phyloP scores from a whole-genome alignment of 2,888 invertebrate genomes.

The Drosophila mettleri region DNA sequence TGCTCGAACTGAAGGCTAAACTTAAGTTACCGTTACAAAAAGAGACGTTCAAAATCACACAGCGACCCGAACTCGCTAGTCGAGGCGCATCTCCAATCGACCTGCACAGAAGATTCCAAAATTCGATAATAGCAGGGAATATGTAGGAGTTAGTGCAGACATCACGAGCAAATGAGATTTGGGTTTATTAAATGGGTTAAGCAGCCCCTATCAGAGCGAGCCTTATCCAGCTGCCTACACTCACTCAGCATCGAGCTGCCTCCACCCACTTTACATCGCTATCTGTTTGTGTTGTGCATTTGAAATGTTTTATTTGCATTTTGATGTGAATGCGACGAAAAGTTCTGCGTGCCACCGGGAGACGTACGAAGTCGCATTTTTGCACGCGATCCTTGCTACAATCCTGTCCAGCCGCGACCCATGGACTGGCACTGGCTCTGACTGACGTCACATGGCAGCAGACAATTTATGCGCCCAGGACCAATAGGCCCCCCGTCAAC shows the following conservation, averaged over 20 bases:
- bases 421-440: conserved; percentile 38
- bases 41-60: conserved; percentile 12
- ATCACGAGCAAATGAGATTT: not conserved
- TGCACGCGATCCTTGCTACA: conserved; percentile 76
- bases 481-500: conserved; percentile 37
- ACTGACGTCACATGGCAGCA: conserved; percentile 70
- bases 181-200: conserved; percentile 10
- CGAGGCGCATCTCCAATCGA: not conserved
- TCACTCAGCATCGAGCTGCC: not conserved
- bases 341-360: conserved; percentile 57
- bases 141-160: not conserved
- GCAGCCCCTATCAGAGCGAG: not conserved
- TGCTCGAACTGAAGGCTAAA: conserved; percentile 34
- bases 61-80: not conserved
- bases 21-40: conserved; percentile 35
- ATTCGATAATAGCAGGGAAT: too few relatives aligned
- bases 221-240: conserved; percentile 13
- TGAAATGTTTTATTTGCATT: conserved; percentile 81
- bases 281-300: conserved; percentile 59
- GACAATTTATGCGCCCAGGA: conserved; percentile 70
- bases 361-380: conserved; percentile 79
- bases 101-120: not conserved
- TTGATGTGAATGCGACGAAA: conserved; percentile 81
- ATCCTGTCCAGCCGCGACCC: conserved; percentile 34
- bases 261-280: conserved; percentile 12